Percentiles rank a stretch among this genome's conserved stretches.
Evolutionary conservation across 2,113 vertebrate genomes (phyloP).

Genomic region (Merops nubicus): DNA sequence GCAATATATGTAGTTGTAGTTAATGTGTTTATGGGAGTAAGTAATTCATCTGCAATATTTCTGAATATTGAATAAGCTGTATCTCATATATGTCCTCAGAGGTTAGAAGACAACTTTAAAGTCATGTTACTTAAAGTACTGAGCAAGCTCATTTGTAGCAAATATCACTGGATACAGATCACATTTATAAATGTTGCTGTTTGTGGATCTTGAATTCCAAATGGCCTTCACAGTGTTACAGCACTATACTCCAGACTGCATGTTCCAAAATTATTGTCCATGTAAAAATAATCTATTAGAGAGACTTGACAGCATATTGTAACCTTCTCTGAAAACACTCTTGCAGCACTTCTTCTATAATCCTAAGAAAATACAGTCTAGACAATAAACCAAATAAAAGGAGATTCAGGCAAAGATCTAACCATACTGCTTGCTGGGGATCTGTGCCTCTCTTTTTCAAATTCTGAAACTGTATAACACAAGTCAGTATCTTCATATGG

Average conservation of each 20-base stretch:
- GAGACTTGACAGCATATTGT: neutral
- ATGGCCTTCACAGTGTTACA: neutral
- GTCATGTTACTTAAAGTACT: neutral
- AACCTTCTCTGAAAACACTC: neutral
- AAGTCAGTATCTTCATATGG: neutral
- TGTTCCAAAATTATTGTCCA: neutral
- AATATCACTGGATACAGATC: neutral
- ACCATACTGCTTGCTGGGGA: neutral
- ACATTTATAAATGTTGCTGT: neutral
- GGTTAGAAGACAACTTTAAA: neutral
- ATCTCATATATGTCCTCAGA: neutral
- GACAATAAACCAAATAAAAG: neutral
- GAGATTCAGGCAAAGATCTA: neutral
- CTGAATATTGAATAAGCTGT: constrained; percentile 8
- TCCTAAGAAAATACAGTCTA: neutral
- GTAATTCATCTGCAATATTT: constrained; percentile 27
- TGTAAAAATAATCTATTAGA: neutral
- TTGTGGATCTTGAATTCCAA: neutral
- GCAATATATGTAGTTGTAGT: neutral
- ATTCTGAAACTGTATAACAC: neutral
- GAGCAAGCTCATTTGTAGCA: neutral
- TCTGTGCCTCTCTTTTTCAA: neutral
- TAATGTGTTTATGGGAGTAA: constrained; percentile 11
- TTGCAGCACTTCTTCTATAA: neutral
- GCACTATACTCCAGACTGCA: neutral